Conservation (phyloP, 30 jellyfish, hydroid and myxozoan genomes). For the Aurelia aurita complex sp. Pacific region DNA sequence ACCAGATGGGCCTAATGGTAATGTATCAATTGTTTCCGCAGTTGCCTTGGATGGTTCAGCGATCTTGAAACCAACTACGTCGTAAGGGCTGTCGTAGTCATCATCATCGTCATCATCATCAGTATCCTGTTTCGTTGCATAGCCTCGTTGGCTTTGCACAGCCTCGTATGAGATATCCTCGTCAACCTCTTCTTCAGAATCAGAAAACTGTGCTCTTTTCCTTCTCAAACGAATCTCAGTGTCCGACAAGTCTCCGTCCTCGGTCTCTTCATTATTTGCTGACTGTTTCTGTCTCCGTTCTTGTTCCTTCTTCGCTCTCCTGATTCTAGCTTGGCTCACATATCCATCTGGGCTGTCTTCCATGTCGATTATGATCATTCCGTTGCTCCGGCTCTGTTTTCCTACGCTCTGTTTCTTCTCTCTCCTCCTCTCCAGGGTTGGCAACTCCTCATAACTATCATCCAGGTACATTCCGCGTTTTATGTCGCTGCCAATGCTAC, state of each 20-base stretch:
- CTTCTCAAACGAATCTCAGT: constrained; percentile 17
- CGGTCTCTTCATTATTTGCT: not conserved
- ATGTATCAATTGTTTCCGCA: constrained; percentile 40
- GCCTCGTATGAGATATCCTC: not conserved
- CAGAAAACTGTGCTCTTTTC: constrained; percentile 52
- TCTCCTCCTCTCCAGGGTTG: constrained; percentile 13
- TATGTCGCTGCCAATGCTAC: constrained; percentile 56
- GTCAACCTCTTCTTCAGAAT: constrained; percentile 45
- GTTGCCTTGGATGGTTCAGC: constrained; percentile 46
- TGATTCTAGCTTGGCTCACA: not conserved
- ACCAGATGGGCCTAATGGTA: constrained; percentile 71
- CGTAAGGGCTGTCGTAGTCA: constrained; percentile 38
- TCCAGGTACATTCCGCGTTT: constrained; percentile 56
- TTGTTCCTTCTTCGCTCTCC: not conserved
- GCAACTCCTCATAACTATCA: constrained; percentile 57
- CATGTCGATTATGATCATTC: not conserved
- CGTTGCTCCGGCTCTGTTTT: not conserved
- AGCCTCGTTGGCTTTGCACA: not conserved
- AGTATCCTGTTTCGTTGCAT: not conserved
- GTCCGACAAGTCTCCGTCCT: constrained; percentile 24
- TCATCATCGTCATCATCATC: constrained; percentile 23
- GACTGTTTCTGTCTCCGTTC: not conserved
- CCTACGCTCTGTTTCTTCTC: not conserved
- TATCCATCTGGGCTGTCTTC: constrained; percentile 21
- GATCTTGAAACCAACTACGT: constrained; percentile 38